phyloP scores from a whole-genome alignment of 2,888 invertebrate genomes.

The Eupithecia subumbrata region DNA sequence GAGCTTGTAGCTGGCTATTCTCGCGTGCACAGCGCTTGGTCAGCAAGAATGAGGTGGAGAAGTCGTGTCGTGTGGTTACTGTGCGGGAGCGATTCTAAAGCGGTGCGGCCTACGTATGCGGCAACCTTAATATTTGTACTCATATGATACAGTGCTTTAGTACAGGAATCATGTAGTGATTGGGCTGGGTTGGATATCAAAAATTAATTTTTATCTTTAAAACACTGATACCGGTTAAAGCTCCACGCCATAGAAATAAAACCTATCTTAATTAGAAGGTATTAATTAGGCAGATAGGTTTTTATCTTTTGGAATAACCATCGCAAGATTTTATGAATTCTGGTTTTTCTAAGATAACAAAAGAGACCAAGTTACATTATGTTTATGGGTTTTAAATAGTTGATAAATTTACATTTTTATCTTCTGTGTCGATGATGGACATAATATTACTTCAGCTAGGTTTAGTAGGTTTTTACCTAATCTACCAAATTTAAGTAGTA shows the following conservation, averaged over 20 bases:
- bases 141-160: neutral
- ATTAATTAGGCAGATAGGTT: slow-evolving; percentile 16
- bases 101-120: neutral
- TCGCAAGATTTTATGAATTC: neutral
- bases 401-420: neutral
- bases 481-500: neutral
- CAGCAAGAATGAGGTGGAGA: neutral
- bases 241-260: slow-evolving; percentile 6
- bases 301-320: slow-evolving; percentile 12
- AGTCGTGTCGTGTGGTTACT: neutral
- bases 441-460: neutral
- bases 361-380: neutral
- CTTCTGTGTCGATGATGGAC: neutral
- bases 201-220: neutral
- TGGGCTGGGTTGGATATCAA: neutral
- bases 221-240: neutral
- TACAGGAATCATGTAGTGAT: neutral
- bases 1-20: neutral
- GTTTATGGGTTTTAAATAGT: slow-evolving; percentile 4
- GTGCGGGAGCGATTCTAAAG: neutral
- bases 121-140: neutral
- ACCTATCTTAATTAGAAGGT: slow-evolving; percentile 17
- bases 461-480: neutral
- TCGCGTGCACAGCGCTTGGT: neutral
- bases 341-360: neutral